Base-by-base conservation (phyloP, 2,113 vertebrate genomes). In the Romanogobio albipinnatus region DNA sequence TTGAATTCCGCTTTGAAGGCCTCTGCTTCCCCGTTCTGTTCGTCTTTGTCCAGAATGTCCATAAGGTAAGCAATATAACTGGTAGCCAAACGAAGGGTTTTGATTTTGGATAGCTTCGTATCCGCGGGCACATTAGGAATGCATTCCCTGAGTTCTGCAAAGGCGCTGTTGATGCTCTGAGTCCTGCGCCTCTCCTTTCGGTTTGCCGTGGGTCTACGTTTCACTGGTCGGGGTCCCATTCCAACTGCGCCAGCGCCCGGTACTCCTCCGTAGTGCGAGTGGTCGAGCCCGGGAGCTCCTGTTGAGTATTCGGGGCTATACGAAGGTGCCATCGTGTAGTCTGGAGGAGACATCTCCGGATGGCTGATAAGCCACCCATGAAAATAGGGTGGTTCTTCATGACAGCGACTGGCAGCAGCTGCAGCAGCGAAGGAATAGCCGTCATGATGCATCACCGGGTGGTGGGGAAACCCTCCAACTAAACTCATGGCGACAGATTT, bases 11-110 rank as follows among this genome's bases (percentile, higher is more conserved):
- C 98, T 93, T 98, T 99, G 93, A 99, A 99, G 88, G 97, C 98
- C 95, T 98, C 97, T 43, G 98, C 96, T 91, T 99, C 98, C 22
- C 96, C 98, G 86, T 96, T 95, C 93, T 97, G 96, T 84, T 97
- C 97, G 93, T 99, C 98, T 91, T 98, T 98, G 93, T 97, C 98
- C 93, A 99, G 95, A 90, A 99, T 96, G 95, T 99, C 98, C 98
- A 99, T 99, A 95, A 99, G 96, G 95, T 99, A 99, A 93, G 97
- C 97, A 94, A 99, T 99, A 92, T 99, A 99, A 94, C 98, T 99
- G 92, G 98, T 99, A 90, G 98, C 98, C 93, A 99, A 91, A 84
- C 98, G 95, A 62, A 99, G 94, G 0, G 98, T 99, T 90, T 99
- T 99, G 88, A 99, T 99, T 91, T 99, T 99, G 92, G 98, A 99